Base-by-base conservation (phyloP, 2,797 vertebrate genomes). In the Oreortyx pictus region DNA sequence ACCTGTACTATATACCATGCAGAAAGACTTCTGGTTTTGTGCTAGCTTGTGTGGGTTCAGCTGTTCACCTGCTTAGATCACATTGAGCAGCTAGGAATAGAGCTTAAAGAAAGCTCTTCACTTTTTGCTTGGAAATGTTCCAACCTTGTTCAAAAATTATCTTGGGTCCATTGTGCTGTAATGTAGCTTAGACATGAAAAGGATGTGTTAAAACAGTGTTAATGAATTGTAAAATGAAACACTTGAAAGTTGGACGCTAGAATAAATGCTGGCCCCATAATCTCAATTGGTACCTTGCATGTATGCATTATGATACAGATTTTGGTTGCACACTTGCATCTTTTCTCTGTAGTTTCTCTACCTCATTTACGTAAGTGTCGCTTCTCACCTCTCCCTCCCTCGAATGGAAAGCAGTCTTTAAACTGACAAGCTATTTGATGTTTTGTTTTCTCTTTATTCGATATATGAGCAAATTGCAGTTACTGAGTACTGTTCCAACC, bases 291-390 rank as follows among this genome's bases (percentile, higher is more conserved):
- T 54, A 65, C 0, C 1, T 71, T 65, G 64, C 35, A 35, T 62
- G 74, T 39, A 71, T 54, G 67, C 41, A 49, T 91, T 91, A 74
- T 59, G 83, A 90, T 67, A 92, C 67, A 90, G 44, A 74, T 86
- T 92, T 92, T 94, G 94, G 89, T 91, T 91, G 64, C 33, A 31
- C 23, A 41, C 74, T 88, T 91, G 44, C 68, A 77, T 92, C 22
- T 84, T 70, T 83, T 24, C 79, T 88, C 66, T 94, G 79, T 78
- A 88, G 76, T 92, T 93, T 70, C 47, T 56, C 86, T 85, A 47
- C 84, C 65, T 92, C 44, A 44, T 88, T 92, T 93, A 16, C 74
- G 90, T 75, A 70, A 44, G 70, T 29, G 67, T 54, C 70, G 49
- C 12, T 87, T 80, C 76, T 73, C 49, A 66, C 57, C 81, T 79